Conservation (phyloP, 2,888 invertebrate species). For the Slavum lentiscoides region DNA sequence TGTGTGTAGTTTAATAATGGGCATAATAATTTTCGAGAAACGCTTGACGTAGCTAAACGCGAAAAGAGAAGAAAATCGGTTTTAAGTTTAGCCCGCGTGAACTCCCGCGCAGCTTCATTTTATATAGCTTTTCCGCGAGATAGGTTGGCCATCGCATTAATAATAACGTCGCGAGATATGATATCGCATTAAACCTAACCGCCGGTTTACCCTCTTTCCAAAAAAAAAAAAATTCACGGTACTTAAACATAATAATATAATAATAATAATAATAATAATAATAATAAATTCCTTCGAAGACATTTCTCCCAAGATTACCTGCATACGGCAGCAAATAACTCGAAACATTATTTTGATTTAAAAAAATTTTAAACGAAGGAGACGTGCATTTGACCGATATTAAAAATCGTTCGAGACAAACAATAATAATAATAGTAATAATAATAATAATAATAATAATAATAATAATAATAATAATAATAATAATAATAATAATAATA, state of each 20-base stretch:
- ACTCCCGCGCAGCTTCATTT: neutral
- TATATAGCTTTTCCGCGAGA: neutral
- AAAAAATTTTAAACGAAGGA: too few species aligned
- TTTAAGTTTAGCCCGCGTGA: neutral
- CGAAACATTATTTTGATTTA: too few species aligned
- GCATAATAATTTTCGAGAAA: too few species aligned
- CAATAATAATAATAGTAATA: constrained; percentile 1
- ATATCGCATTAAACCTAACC: neutral
- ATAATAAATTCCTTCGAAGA: neutral
- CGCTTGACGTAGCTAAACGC: neutral
- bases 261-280: neutral
- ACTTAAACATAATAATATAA: neutral
- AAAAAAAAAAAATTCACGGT: neutral
- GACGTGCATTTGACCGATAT: too few species aligned
- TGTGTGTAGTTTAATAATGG: too few species aligned
- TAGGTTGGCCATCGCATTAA: constrained; percentile 8
- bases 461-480: too few species aligned
- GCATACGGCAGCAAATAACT: too few species aligned
- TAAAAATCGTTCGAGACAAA: too few species aligned
- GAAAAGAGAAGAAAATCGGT: neutral
- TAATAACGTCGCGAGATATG: neutral
- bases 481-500: too few species aligned
- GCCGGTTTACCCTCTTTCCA: neutral
- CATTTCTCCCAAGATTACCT: too few species aligned
- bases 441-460: too few species aligned